Evolutionary conservation across 1,140 invertebrate species (phyloP), one percentile per base, ranked within the genome.

Genomic region (Drosophila cardini): DNA sequence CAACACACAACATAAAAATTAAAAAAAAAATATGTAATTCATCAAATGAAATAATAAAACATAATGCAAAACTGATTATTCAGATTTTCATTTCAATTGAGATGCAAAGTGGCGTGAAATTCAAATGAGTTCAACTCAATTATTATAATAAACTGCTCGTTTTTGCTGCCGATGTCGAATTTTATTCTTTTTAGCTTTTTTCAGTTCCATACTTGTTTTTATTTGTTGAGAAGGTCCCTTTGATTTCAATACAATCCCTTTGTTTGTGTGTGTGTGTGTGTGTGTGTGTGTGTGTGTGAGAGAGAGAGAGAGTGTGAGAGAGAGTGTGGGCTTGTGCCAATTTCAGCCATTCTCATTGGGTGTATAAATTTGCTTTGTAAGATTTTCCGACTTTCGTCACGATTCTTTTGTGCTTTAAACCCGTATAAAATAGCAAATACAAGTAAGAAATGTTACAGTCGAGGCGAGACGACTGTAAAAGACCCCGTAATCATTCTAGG

Each of bases 61-160:
- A 34, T 56, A 79, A 76, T 55, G 42, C 26, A 72, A 75, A 76
- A 68, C 40, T 55, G 56, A 79, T 78, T 78, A 75, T 70, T 78
- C 64, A 65, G 60, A 80, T 69, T 78, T 60, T 60, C 50, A 46
- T 62, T 80, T 76, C 46, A 45, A 72, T 68, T 72, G 21, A 63
- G 52, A 32, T 26, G 42, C 60, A 81, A 79, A 81, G 63, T 65
- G 76, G 72, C 76, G 68, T 81, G 18, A 81, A 81, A 81, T 79
- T 79, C 48, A 76, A 81, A 79, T 81, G 63, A 76, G 58, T 81
- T 62, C 42, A 79, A 79, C 78, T 79, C 68, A 81, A 81, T 81
- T 81, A 81, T 72, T 69, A 76, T 76, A 76, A 72, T 81, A 72
- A 81, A 81, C 50, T 72, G 60, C 48, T 78, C 63, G 69, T 65